phyloP scores from a whole-genome alignment of 2,113 vertebrate species.

The Etheostoma cragini region DNA sequence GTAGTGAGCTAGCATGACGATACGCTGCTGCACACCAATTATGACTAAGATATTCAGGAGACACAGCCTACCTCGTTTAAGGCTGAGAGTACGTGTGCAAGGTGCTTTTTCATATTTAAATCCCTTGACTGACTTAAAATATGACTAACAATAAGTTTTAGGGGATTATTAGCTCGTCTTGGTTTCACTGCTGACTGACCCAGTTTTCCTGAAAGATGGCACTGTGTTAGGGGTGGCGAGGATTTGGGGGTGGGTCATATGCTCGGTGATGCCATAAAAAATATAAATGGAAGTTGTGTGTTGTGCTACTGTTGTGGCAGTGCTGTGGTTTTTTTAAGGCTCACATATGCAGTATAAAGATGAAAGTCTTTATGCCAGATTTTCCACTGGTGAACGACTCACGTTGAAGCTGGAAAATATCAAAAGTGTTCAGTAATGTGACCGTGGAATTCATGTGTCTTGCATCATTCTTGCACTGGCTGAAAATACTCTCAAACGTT shows the following conservation, averaged over 20 bases:
- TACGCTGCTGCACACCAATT: conserved; percentile 69
- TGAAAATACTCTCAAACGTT: conserved; percentile 47
- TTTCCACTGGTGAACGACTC: conserved; percentile 18
- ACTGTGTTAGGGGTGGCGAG: conserved; percentile 49
- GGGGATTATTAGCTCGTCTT: conserved; percentile 54
- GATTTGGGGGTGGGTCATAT: conserved; percentile 25
- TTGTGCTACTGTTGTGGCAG: background rate
- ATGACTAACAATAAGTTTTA: conserved; percentile 42
- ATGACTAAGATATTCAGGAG: conserved; percentile 54
- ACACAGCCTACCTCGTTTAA: background rate
- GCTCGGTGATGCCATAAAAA: conserved; percentile 42
- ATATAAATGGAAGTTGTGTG: conserved; percentile 38
- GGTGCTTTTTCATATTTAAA: conserved; percentile 31
- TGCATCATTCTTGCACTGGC: conserved; percentile 35
- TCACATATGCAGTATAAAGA: conserved; percentile 14
- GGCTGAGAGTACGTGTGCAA: background rate
- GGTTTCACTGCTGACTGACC: conserved; percentile 65
- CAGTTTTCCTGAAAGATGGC: conserved; percentile 61
- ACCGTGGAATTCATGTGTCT: conserved; percentile 1
- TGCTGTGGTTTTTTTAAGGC: conserved; percentile 3
- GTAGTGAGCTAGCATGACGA: conserved; percentile 36
- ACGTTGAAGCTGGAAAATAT: conserved; percentile 12
- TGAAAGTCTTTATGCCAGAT: background rate
- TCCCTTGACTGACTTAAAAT: conserved; percentile 36
- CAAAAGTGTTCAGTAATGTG: conserved; percentile 12